Evolutionary conservation across 64 coral and sea anemone species (phyloP).

Genomic region (Pachyseris speciosa): DNA sequence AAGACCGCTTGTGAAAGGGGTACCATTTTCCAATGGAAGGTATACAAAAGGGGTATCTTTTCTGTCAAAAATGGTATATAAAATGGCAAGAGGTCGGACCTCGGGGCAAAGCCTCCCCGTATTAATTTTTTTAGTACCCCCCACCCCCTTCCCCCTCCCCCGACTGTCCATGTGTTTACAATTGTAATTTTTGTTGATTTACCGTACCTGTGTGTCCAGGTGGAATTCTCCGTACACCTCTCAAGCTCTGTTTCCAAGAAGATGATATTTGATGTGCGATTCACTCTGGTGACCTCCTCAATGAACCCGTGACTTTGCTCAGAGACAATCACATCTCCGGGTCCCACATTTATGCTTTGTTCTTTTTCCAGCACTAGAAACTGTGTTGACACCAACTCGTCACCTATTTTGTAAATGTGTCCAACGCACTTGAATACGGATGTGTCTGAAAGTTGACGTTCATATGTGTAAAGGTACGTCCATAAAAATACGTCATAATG

Average conservation of each 20-base stretch:
- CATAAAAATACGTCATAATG: no score
- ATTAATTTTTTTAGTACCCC: no score
- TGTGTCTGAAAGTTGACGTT: constrained; percentile 13
- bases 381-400: constrained; percentile 18
- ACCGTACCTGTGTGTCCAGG: constrained; percentile 62
- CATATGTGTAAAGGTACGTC: no score
- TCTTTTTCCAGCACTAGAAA: constrained; percentile 53
- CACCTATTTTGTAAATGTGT: constrained; percentile 48
- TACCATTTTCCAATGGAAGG: no score
- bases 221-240: constrained; percentile 45
- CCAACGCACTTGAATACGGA: constrained; percentile 65
- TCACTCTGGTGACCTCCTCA: constrained; percentile 47
- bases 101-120: no score
- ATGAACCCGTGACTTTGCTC: constrained; percentile 64
- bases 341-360: neutral
- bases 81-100: no score
- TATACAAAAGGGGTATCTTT: no score
- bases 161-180: no score
- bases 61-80: no score
- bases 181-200: no score
- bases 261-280: neutral
- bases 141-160: no score
- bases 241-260: constrained; percentile 66
- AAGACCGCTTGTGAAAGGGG: no score
- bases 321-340: constrained; percentile 64